Evolutionary conservation across 2,113 vertebrate genomes (phyloP).

Genomic region (Sebastes schlegelii): DNA sequence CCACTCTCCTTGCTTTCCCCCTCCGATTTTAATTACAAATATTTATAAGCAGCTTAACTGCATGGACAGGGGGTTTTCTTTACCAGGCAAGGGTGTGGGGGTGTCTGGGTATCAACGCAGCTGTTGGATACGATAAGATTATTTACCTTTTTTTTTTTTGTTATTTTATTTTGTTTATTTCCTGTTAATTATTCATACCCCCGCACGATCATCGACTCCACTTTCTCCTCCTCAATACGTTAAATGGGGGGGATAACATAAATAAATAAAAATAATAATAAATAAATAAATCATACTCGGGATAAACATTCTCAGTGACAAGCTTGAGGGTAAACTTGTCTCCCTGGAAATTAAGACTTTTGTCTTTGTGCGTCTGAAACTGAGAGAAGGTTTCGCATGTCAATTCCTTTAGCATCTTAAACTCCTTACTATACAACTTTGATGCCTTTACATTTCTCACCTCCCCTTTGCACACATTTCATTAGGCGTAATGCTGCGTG

Average conservation of each 20-base stretch:
- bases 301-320: conserved; percentile 57
- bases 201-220: conserved; percentile 51
- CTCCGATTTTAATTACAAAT: conserved; percentile 84
- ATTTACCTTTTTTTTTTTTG: conserved; percentile 66
- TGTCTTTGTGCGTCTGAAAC: conserved; percentile 46
- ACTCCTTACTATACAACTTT: conserved; percentile 46
- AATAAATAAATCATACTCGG: conserved; percentile 47
- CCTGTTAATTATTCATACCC: conserved; percentile 77
- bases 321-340: conserved; percentile 55
- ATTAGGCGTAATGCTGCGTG: conserved; percentile 7
- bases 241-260: conserved; percentile 60
- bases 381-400: conserved; percentile 46
- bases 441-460: conserved; percentile 41
- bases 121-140: conserved; percentile 82
- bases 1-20: conserved; percentile 68
- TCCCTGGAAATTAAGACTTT: conserved; percentile 59
- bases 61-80: conserved; percentile 75
- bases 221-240: conserved; percentile 58
- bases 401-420: conserved; percentile 47
- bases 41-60: conserved; percentile 83
- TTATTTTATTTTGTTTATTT: conserved; percentile 75
- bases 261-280: conserved; percentile 62
- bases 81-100: conserved; percentile 68
- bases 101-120: conserved; percentile 72
- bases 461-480: conserved; percentile 21